Conservation (phyloP, 2,113 vertebrate species). For the Tetrax tetrax region DNA sequence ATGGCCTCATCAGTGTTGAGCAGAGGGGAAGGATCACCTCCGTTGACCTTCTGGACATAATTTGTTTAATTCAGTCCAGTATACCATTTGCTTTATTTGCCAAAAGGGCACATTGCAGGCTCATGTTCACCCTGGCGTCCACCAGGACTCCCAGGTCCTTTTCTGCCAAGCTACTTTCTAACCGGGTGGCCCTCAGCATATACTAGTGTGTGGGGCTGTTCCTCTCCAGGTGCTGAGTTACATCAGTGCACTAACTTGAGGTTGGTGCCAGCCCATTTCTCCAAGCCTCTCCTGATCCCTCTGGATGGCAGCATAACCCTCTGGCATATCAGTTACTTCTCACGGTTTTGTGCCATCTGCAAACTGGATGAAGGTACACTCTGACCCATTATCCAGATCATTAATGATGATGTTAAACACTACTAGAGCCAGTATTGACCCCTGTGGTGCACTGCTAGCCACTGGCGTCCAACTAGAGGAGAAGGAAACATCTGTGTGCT, state of each 20-base stretch:
- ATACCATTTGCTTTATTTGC: neutral
- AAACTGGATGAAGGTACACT: neutral
- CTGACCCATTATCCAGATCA: neutral
- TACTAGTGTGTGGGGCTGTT: fast-evolving
- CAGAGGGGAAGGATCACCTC: neutral
- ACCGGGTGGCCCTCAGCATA: neutral
- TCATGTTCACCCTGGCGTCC: neutral
- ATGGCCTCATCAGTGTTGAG: neutral
- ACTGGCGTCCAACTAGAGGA: neutral
- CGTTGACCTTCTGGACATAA: neutral
- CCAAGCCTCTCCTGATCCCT: neutral
- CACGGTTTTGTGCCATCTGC: neutral
- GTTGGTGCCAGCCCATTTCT: neutral
- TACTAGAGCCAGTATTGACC: neutral
- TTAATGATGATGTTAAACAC: neutral
- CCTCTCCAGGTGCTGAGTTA: neutral
- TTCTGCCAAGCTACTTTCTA: neutral
- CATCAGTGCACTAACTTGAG: neutral
- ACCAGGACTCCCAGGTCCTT: neutral
- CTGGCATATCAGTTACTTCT: neutral
- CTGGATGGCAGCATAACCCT: neutral
- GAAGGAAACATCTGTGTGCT: neutral
- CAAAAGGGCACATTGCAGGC: neutral
- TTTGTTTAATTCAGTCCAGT: neutral
- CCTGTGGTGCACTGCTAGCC: neutral